phyloP scores from a whole-genome alignment of 2,113 vertebrate genomes.

The Gracilinanus agilis region DNA sequence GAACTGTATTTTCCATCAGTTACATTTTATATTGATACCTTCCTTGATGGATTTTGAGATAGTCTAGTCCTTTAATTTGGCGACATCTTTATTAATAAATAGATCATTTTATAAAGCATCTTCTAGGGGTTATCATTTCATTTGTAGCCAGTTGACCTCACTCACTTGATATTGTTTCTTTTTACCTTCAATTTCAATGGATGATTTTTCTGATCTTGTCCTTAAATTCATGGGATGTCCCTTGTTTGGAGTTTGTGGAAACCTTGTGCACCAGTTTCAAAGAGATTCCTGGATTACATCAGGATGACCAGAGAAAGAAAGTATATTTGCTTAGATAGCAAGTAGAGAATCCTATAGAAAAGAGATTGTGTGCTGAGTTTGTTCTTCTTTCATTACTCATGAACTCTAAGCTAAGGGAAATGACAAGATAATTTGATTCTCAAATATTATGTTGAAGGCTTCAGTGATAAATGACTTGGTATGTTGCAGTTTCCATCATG shows the following conservation, averaged over 20 bases:
- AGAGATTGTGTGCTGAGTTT: constrained; percentile 6
- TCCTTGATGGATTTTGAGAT: too few relatives aligned
- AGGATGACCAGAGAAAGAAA: constrained; percentile 63
- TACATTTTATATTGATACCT: too few relatives aligned
- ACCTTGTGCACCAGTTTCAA: neutral
- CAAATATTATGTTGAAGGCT: constrained; percentile 51
- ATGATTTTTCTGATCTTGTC: too few relatives aligned
- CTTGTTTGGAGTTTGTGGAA: too few relatives aligned
- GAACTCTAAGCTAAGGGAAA: constrained; percentile 64
- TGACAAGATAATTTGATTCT: constrained; percentile 59
- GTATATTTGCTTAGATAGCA: constrained; percentile 59
- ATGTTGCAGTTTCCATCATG: neutral
- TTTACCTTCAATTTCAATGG: too few relatives aligned
- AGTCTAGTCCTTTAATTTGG: too few relatives aligned
- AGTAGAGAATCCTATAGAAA: constrained; percentile 61
- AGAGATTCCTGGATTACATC: constrained; percentile 73
- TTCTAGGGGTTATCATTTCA: too few relatives aligned
- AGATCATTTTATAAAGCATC: too few relatives aligned
- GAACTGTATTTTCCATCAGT: neutral
- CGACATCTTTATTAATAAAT: too few relatives aligned
- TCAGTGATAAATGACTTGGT: constrained; percentile 52
- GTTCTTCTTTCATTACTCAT: constrained; percentile 59
- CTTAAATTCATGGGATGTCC: too few relatives aligned
- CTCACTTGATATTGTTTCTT: too few relatives aligned
- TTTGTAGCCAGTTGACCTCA: too few relatives aligned